A percentile compares a stretch with the other conserved stretches of the same genome.
These are phyloP conservation scores for Aramus guarauna DNA, from an alignment of 2,113 vertebrate species.

Conservation along the genomic window DNA sequence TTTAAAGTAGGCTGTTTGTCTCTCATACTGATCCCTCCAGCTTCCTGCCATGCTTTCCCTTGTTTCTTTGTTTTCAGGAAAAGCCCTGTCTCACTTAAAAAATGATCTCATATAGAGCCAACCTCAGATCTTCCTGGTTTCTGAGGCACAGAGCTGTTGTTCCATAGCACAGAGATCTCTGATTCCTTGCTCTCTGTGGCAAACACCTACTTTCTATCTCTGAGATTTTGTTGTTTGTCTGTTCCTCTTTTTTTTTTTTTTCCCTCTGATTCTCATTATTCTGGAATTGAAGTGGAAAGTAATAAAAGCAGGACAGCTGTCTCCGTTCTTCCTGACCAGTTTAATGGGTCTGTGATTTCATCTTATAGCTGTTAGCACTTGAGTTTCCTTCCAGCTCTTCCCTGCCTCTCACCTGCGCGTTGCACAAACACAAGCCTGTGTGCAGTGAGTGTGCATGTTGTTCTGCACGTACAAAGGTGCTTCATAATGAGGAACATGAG, in stretches of 20 bases:
- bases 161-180: neutral
- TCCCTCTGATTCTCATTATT: neutral
- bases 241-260: neutral
- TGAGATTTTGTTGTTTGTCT: neutral
- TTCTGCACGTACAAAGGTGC: neutral
- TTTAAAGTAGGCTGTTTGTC: neutral
- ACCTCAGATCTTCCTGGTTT: neutral
- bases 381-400: neutral
- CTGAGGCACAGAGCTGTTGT: neutral
- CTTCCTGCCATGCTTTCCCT: neutral
- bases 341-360: conserved; percentile 19
- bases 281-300: conserved; percentile 13
- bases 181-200: neutral
- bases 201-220: neutral
- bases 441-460: neutral
- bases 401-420: neutral
- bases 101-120: neutral
- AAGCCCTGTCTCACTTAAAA: neutral
- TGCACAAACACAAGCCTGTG: neutral
- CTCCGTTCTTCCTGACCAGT: neutral
- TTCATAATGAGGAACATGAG: neutral
- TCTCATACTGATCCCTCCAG: neutral
- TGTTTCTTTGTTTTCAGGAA: neutral
- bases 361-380: neutral
- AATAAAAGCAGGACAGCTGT: conserved; percentile 26